phyloP scores from a whole-genome alignment of 2,888 invertebrate species.

The Euphydryas editha region DNA sequence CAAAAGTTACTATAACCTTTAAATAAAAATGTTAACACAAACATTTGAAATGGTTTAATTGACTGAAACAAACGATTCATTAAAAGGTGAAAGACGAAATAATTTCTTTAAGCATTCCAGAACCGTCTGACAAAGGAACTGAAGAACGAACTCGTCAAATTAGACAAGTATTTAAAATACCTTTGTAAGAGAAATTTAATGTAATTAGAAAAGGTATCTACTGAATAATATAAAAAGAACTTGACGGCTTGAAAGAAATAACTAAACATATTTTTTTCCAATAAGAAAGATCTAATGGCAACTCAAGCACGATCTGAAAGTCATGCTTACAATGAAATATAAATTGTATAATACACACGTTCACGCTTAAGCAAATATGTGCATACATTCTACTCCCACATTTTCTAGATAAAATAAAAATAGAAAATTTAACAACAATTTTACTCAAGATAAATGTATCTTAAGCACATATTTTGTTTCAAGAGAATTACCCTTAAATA shows the following conservation, averaged over 20 bases:
- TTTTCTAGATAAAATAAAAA: not conserved
- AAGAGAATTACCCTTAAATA: conserved; percentile 10
- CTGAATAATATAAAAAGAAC: too few species aligned
- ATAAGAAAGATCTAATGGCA: too few species aligned
- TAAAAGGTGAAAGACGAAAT: not conserved
- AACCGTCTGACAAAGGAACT: not conserved
- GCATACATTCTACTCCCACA: too few species aligned
- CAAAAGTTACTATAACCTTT: too few species aligned
- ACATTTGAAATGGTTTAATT: not conserved
- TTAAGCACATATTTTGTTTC: not conserved
- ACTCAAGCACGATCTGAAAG: too few species aligned
- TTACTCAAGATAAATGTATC: not conserved
- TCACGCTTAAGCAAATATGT: too few species aligned
- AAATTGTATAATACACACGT: too few species aligned
- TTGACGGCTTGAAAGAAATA: too few species aligned
- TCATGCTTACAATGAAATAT: too few species aligned
- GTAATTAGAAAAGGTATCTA: not conserved
- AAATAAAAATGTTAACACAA: too few species aligned
- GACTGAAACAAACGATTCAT: not conserved
- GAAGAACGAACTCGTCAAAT: conserved; percentile 2
- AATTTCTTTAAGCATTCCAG: not conserved
- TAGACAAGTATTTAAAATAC: not conserved
- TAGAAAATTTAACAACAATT: not conserved
- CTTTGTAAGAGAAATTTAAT: not conserved
- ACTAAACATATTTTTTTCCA: too few species aligned